Evolutionary conservation across 2,888 invertebrate genomes (phyloP).

Genomic region (Boloria euphrosyne): DNA sequence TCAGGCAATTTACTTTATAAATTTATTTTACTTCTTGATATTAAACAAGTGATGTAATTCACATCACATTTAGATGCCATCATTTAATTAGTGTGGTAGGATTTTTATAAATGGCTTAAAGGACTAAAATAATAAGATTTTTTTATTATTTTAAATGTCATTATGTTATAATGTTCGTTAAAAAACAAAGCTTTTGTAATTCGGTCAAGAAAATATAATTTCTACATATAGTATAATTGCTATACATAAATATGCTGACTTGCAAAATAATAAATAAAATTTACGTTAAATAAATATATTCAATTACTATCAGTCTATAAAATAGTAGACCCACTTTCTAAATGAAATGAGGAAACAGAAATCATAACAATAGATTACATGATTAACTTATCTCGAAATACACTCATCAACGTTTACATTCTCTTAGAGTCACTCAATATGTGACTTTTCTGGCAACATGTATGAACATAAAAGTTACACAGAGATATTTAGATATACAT

Average conservation of each 20-base stretch:
- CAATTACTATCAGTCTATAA: slow-evolving; percentile 12
- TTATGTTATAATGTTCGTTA: not conserved
- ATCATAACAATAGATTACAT: slow-evolving; percentile 10
- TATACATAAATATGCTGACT: not conserved
- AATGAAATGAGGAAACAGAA: slow-evolving; percentile 18
- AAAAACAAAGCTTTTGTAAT: slow-evolving; percentile 3
- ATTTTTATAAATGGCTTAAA: too few relatives aligned
- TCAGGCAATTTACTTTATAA: too few relatives aligned
- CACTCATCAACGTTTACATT: not conserved
- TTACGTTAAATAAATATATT: not conserved
- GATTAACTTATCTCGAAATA: slow-evolving; percentile 5
- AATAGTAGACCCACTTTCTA: slow-evolving; percentile 10
- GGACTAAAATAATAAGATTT: too few relatives aligned
- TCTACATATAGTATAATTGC: slow-evolving; percentile 5
- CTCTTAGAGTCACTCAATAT: slow-evolving; percentile 8
- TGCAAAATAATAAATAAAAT: slow-evolving; percentile 8
- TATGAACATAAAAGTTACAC: slow-evolving; percentile 6
- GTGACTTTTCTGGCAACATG: slow-evolving; percentile 4
- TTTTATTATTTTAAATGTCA: not conserved
- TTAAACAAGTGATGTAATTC: too few relatives aligned
- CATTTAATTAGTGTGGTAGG: too few relatives aligned
- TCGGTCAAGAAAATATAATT: not conserved
- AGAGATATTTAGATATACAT: slow-evolving; percentile 17
- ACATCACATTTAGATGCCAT: too few relatives aligned
- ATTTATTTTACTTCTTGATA: too few relatives aligned